Base-by-base conservation (phyloP, 2,113 vertebrate genomes). In the Dasyurus viverrinus region DNA sequence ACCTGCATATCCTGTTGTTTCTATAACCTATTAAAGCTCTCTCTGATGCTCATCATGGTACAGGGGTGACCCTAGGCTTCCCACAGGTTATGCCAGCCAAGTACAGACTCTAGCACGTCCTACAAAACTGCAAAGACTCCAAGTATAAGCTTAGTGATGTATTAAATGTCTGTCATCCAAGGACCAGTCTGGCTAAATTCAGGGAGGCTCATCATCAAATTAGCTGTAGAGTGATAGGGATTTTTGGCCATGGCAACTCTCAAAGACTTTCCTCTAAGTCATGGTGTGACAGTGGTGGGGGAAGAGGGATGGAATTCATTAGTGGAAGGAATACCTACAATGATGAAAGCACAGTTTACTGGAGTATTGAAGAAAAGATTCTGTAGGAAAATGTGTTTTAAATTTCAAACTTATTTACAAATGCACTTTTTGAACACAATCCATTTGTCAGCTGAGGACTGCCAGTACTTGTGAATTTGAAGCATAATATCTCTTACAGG, bases 341-440 rank as follows among this genome's bases (percentile, higher is more conserved):
- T 8, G n/a, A 84, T 84, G 68, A 84, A 42, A 84, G 19, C n/a
- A 42, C 16, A 42, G n/a, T 16, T 84, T 1, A 2, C 6, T 42
- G 16, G 68, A 42, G 68, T 42, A 84, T 23, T 84, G 7, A 84
- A 42, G 68, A 23, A 42, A 42, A 84, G 22, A 42, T 22, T 84
- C 36, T 42, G n/a, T 8, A 84, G 68, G 68, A 84, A 84, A 84
- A 84, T 84, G 16, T 84, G 68, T 42, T 84, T 84, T 42, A 84
- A 84, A 84, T 84, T 84, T 84, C n/a, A 84, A 84, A 42, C 68
- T 84, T 84, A 84, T 84, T n/a, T 84, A 84, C n/a, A 84, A 84
- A 84, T 84, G 68, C 19, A 84, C n/a, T 84, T 84, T 84, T 84
- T 42, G 36, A 84, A 84, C n/a, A n/a, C n/a, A 42, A n/a, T 76